These are phyloP conservation scores for Abscondita cerata DNA, from an alignment of 2,888 invertebrate genomes.

Conservation along the genomic window DNA sequence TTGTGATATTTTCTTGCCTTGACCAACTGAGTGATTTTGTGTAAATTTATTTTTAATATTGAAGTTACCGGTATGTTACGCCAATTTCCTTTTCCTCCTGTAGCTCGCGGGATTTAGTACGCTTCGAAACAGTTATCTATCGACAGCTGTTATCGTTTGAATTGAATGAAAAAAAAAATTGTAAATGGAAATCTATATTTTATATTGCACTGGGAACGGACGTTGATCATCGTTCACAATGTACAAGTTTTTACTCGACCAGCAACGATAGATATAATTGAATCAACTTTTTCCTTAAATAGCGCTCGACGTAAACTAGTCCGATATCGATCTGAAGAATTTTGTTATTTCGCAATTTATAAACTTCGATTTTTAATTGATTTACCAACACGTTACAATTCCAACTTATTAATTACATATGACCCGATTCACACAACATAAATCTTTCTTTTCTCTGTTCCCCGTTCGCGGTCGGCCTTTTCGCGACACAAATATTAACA, in stretches of 20 bases:
- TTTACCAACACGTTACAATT: constrained; percentile 19
- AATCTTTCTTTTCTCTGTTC: not conserved
- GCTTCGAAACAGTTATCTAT: no score
- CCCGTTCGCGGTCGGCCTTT: no score
- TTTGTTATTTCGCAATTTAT: constrained; percentile 24
- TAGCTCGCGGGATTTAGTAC: no score
- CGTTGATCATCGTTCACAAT: constrained; percentile 50
- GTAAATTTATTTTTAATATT: no score
- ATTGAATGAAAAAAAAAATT: no score
- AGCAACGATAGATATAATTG: constrained; percentile 22
- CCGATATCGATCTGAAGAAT: constrained; percentile 15
- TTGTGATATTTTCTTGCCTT: constrained; percentile 11
- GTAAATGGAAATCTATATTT: constrained; percentile 18
- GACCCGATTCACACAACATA: constrained; percentile 10
- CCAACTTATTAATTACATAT: constrained; percentile 15
- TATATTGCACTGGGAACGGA: constrained; percentile 49
- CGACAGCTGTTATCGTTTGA: no score
- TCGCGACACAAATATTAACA: no score
- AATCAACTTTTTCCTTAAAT: constrained; percentile 29
- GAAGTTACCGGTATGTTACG: no score
- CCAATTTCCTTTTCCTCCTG: no score
- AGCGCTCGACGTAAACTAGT: constrained; percentile 2
- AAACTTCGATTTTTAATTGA: constrained; percentile 29
- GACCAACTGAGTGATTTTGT: no score
- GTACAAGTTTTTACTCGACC: constrained; percentile 36